A percentile compares a stretch with the other conserved stretches of the same genome.
These are phyloP conservation scores for Mellivora capensis DNA, from an alignment of 2,113 vertebrate genomes.

Conservation along the genomic window DNA sequence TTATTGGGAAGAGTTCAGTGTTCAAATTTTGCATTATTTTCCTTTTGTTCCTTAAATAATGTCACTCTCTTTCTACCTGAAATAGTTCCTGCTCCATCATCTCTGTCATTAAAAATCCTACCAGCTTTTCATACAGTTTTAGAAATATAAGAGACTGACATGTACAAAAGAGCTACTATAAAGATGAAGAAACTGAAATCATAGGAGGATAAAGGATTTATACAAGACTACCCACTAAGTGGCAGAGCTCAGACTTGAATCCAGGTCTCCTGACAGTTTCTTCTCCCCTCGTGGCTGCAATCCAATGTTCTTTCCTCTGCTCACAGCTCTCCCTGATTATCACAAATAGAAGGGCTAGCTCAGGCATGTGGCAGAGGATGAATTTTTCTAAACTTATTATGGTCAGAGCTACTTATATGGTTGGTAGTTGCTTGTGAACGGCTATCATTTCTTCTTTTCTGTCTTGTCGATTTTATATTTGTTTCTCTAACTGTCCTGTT, in stretches of 20 bases:
- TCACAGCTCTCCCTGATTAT: background rate
- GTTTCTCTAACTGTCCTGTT: background rate
- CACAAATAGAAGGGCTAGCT: background rate
- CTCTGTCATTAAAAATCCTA: constrained; percentile 7
- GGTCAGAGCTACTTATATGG: background rate
- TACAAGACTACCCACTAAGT: background rate
- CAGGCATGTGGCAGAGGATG: background rate
- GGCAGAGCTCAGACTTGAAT: background rate
- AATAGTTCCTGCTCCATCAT: background rate
- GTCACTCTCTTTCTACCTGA: background rate
- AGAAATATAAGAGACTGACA: background rate
- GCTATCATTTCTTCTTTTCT: background rate
- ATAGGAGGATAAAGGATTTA: background rate
- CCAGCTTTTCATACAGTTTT: background rate
- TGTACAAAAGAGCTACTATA: background rate
- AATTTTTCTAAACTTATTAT: constrained; percentile 21
- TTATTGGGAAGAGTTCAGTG: background rate
- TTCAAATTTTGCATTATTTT: background rate
- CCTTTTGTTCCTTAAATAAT: constrained; percentile 14
- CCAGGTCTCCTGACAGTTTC: background rate
- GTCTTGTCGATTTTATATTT: background rate
- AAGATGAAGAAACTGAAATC: constrained; percentile 16
- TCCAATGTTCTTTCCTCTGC: background rate
- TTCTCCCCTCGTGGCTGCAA: background rate
- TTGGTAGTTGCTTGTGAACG: background rate